phyloP scores from a whole-genome alignment of 2,113 vertebrate species.

The Zapus hudsonius region DNA sequence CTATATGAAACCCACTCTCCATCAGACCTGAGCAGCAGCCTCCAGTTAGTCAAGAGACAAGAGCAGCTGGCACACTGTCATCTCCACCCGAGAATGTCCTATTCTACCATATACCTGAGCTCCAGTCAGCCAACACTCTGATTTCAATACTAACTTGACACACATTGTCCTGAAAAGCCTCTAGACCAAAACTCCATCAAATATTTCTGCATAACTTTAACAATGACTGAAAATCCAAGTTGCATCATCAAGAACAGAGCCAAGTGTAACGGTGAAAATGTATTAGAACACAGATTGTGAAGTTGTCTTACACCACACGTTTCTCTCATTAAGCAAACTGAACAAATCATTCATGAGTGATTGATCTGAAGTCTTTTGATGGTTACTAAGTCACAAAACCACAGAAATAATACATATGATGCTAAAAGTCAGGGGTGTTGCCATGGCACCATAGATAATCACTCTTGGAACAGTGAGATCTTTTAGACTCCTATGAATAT shows the following conservation, averaged over 20 bases:
- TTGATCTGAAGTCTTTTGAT: slow-evolving; percentile 64
- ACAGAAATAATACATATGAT: slow-evolving; percentile 65
- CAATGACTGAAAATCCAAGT: slow-evolving; percentile 40
- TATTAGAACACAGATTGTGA: slow-evolving; percentile 17
- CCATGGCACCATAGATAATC: slow-evolving; percentile 39
- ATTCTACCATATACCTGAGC: background rate
- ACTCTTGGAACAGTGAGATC: slow-evolving; percentile 11
- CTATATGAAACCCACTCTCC: slow-evolving; percentile 55
- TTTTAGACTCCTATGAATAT: background rate
- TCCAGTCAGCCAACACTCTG: background rate
- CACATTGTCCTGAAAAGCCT: slow-evolving; percentile 42
- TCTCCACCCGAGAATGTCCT: slow-evolving; percentile 3
- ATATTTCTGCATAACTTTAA: slow-evolving; percentile 57
- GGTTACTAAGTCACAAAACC: slow-evolving; percentile 75
- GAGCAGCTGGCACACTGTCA: background rate
- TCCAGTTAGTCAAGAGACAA: slow-evolving; percentile 10
- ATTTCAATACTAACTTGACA: slow-evolving; percentile 64
- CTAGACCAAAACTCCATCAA: slow-evolving; percentile 56
- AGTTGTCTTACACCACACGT: slow-evolving; percentile 1
- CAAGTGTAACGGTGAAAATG: slow-evolving; percentile 43
- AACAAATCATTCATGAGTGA: slow-evolving; percentile 66
- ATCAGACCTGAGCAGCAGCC: slow-evolving; percentile 39
- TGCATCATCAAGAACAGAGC: slow-evolving; percentile 63
- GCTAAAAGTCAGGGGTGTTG: slow-evolving; percentile 44
- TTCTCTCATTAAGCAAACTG: slow-evolving; percentile 71